phyloP scores from a whole-genome alignment of 2,113 vertebrate genomes.

The Malurus cyaneus region DNA sequence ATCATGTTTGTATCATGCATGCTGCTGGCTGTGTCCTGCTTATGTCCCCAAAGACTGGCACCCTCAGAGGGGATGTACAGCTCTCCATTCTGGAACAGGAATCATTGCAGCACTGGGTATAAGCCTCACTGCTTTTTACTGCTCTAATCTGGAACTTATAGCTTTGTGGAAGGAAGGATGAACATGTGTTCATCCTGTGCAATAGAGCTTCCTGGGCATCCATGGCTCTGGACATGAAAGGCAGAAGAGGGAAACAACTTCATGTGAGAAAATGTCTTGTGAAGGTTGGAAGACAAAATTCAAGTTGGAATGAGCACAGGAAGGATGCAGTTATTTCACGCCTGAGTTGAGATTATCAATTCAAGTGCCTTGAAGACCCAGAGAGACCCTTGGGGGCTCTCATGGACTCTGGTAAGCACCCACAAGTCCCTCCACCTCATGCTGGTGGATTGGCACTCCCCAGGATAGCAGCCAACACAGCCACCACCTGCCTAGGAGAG shows the following conservation, averaged over 20 bases:
- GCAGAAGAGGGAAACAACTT: not conserved
- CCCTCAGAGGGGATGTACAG: not conserved
- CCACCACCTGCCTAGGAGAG: not conserved
- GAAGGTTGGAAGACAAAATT: not conserved
- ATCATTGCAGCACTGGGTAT: not conserved
- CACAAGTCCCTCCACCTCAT: not conserved
- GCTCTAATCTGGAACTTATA: not conserved
- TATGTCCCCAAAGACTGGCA: fast-evolving
- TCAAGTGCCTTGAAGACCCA: not conserved
- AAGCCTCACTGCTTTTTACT: not conserved
- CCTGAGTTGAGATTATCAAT: not conserved
- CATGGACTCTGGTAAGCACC: not conserved
- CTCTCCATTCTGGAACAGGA: not conserved
- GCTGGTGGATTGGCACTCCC: not conserved
- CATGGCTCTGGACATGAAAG: not conserved
- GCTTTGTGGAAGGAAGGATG: not conserved
- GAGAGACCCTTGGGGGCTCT: not conserved
- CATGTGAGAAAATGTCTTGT: not conserved
- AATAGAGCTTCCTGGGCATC: not conserved
- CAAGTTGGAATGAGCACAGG: not conserved
- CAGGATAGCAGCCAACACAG: not conserved
- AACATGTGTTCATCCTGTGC: not conserved
- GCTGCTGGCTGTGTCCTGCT: fast-evolving
- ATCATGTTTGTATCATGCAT: fast-evolving
- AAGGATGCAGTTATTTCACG: not conserved